A percentile compares a stretch with the other conserved stretches of the same genome.
Evolutionary conservation across 1,140 invertebrate genomes (phyloP).

Genomic region (Heliothis subflexa): DNA sequence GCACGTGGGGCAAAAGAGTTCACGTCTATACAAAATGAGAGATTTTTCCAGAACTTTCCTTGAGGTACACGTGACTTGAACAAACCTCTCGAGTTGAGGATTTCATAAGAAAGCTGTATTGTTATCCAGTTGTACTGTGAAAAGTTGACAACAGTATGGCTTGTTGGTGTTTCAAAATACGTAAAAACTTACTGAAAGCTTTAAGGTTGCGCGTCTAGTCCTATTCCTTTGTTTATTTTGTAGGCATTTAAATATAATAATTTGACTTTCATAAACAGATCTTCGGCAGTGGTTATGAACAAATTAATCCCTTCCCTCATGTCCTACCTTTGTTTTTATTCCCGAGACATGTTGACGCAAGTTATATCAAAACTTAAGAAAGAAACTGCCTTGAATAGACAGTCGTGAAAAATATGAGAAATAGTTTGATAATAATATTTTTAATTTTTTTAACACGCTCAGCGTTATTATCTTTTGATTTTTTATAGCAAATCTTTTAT

Average conservation of each 20-base stretch:
- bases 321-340: background rate
- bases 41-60: no score
- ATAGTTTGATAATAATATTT: background rate
- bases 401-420: constrained; percentile 8
- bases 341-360: background rate
- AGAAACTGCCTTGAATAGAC: constrained; percentile 5
- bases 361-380: background rate
- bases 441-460: constrained; percentile 4
- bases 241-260: no score
- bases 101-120: background rate
- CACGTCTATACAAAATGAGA: no score
- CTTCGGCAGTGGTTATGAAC: background rate
- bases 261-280: no score
- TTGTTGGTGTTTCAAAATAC: background rate
- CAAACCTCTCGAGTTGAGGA: background rate
- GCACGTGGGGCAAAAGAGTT: no score
- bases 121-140: no score
- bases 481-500: background rate
- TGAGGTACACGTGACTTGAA: no score
- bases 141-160: background rate
- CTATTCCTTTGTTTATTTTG: no score
- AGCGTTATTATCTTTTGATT: background rate
- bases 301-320: background rate
- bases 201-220: no score
- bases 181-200: no score